Base-by-base conservation (phyloP, 1,140 invertebrate genomes). In the Aphidius ervi region DNA sequence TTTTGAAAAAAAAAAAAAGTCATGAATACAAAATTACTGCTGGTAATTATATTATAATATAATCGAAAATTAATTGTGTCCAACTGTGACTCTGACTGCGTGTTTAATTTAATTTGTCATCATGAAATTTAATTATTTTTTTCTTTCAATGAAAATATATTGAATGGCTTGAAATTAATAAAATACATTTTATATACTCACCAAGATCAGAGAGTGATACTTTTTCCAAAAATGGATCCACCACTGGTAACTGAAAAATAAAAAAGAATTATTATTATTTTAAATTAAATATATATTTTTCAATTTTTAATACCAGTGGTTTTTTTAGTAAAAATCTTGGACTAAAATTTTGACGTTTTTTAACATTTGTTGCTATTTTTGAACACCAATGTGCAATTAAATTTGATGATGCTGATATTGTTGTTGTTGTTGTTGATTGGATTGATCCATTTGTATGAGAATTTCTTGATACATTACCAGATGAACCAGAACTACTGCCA, bases 191-290 rank as follows among this genome's bases (percentile, higher is more conserved):
- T 10, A 0, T 20, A 7, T 58, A 88, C 89, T 90, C 80, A 93
- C 91, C 89, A 70, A 92, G 83, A 83, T 93, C 91, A 37, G 88
- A 88, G 54, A 92, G 82, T 70, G 86, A 91, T 67, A 93, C 87
- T 83, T 93, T 93, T 76, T 94, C 91, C 76, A 94, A 75, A 78
- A 94, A 94, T 31, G 92, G 91, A 81, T 94, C 91, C 20, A 90
- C 91, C 7, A 91, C 89, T 47, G 92, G 92, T 70, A 94, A 82
- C 92, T 94, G 84, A 49, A 91, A 90, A 63, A 63, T 46, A 55
- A 56, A 16, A 65, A 49, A 46, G 62, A 49, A 61, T 8, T 10
- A 31, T 62, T 5, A 64, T 59, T 52, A 65, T 23, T 58, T 6
- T 48, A 39, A 39, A 9, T 2, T 41, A 46, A 42, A 5, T 5